Conservation (phyloP, 2,888 invertebrate genomes). For the Polydrusus pterygomalis region DNA sequence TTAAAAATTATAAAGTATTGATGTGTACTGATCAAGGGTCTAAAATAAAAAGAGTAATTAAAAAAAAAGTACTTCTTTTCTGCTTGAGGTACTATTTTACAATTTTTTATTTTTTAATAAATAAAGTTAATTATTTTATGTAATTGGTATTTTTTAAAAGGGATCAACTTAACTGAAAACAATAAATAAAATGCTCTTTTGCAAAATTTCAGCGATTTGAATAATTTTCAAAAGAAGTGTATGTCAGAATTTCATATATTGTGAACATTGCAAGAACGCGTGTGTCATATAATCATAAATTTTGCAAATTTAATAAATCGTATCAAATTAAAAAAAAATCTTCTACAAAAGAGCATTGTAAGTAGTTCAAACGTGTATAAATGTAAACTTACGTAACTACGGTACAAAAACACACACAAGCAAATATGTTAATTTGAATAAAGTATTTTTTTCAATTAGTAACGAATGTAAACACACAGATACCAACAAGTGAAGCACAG, state of each 20-base stretch:
- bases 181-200: background rate
- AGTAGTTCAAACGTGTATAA: background rate
- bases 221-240: background rate
- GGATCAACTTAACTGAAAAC: background rate
- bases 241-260: background rate
- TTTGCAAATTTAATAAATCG: too few relatives aligned
- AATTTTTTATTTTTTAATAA: background rate
- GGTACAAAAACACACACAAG: constrained; percentile 41
- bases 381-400: constrained; percentile 3
- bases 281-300: too few relatives aligned
- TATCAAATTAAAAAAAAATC: background rate
- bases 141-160: background rate
- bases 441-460: constrained; percentile 16
- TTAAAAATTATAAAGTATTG: too few relatives aligned
- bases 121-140: background rate
- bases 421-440: constrained; percentile 24
- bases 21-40: too few relatives aligned
- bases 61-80: too few relatives aligned
- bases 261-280: background rate
- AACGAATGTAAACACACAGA: constrained; percentile 25
- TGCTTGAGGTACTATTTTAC: background rate
- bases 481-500: constrained; percentile 34
- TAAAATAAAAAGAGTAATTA: too few relatives aligned
- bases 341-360: constrained; percentile 42
- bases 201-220: background rate